Base-by-base conservation (phyloP, 2,888 invertebrate species). In the Cantharis flavilabris region DNA sequence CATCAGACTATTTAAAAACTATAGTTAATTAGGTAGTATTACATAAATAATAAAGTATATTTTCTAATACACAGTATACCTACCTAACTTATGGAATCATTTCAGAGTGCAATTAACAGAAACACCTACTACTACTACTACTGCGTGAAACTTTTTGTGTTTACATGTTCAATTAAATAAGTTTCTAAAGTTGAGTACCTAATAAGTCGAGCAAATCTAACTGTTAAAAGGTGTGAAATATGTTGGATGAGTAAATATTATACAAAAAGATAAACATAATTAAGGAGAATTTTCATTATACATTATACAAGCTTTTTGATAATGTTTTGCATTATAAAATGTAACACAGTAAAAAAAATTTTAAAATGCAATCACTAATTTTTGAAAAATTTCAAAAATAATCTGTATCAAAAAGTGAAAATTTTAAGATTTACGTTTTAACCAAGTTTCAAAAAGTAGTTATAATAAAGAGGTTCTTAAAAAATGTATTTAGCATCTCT, bases 211-310 rank as follows among this genome's bases (percentile, higher is more conserved):
- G 71, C 63, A 77, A 73, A 74, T 64, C 73, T 20, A 30, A 28
- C 33, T 63, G 49, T 63, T 71, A 69, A 62, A 71, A 77, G 76
- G 76, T 77, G 76, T 70, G 71, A 77, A 49, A 49, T 49, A 49
- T 49, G 49, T 49, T n/a, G n/a, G 49, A 49, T 49, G n/a, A 49
- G 49, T n/a, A 49, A 49, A 49, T 49, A 49, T 49, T 49, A n/a
- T 49, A 49, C n/a, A 49, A 49, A 49, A 49, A 49, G 49, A 49
- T 49, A 49, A 49, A 49, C 49, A 49, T n/a, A 49, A 49, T 49
- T n/a, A 49, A 49, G 7, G n/a, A 49, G 49, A 49, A 49, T 49
- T 49, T 49, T 49, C 49, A n/a, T n/a, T 49, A n/a, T n/a, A 13
- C 33, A 16, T 13, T 33, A 20, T 20, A 49, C 49, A 7, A 49